These are phyloP conservation scores for Orthosia cruda DNA, from an alignment of 2,888 invertebrate genomes.

Conservation along the genomic window DNA sequence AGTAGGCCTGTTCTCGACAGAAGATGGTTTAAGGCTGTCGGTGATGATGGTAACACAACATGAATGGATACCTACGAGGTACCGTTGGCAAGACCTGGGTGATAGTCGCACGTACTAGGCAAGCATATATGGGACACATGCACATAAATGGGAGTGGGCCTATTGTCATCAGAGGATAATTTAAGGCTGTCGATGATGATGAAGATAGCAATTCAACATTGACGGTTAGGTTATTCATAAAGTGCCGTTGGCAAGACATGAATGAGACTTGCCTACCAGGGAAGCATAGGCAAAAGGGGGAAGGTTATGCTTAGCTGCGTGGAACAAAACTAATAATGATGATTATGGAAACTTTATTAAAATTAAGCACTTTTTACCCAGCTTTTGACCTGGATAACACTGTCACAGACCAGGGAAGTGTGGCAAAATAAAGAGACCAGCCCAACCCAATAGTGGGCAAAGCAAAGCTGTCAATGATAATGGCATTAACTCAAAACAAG, in stretches of 20 bases:
- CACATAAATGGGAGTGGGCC: too few relatives aligned
- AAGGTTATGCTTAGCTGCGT: background rate
- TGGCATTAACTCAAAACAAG: background rate
- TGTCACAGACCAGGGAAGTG: background rate
- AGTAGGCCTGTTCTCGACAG: too few relatives aligned
- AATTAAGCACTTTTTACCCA: background rate
- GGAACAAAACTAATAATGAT: background rate
- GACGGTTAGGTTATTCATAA: background rate
- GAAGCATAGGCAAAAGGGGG: background rate
- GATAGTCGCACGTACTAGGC: too few relatives aligned
- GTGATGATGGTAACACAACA: too few relatives aligned
- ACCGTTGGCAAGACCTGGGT: too few relatives aligned
- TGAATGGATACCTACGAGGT: too few relatives aligned
- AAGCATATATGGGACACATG: too few relatives aligned
- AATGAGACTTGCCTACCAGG: background rate
- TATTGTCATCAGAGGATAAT: too few relatives aligned
- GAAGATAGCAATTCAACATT: background rate
- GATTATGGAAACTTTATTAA: background rate
- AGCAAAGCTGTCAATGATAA: background rate
- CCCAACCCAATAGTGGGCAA: background rate
- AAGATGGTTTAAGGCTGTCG: too few relatives aligned
- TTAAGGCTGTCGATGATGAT: background rate
- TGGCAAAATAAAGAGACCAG: background rate
- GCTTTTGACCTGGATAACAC: too few relatives aligned
- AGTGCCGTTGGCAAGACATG: background rate